Percentiles rank a stretch among this genome's conserved stretches.
Evolutionary conservation across 2,113 vertebrate genomes (phyloP).

Genomic region (Ceyx margarethae): DNA sequence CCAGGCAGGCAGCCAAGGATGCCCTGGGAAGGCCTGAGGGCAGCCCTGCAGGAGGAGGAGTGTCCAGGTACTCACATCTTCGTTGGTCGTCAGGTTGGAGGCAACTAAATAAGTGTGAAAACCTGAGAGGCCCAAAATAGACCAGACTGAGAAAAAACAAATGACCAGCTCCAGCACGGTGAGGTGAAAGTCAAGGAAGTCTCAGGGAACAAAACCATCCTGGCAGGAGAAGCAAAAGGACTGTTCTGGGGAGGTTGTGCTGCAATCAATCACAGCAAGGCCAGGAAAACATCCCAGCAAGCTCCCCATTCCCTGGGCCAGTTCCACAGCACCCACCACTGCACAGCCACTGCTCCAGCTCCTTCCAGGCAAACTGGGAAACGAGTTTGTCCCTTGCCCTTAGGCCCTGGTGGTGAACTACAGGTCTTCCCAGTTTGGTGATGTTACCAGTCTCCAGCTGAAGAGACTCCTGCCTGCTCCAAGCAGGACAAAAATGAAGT

Average conservation of each 20-base stretch:
- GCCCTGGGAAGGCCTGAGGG: not conserved
- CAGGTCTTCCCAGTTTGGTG: not conserved
- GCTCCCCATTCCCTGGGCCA: fast-evolving
- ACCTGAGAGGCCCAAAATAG: conserved; percentile 96
- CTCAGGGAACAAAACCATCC: not conserved
- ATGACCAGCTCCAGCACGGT: conserved; percentile 93
- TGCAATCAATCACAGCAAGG: not conserved
- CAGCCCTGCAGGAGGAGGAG: not conserved
- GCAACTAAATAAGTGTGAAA: conserved; percentile 97
- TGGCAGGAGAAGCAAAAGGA: not conserved
- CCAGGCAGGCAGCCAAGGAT: not conserved
- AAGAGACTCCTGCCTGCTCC: not conserved
- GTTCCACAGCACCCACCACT: not conserved
- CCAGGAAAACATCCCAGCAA: not conserved
- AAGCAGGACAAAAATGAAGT: not conserved
- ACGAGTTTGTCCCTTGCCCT: not conserved
- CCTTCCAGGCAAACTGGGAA: not conserved
- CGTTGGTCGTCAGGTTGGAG: conserved; percentile 96
- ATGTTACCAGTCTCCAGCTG: not conserved
- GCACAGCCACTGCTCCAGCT: not conserved
- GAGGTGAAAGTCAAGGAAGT: conserved; percentile 80
- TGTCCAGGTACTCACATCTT: conserved; percentile 86
- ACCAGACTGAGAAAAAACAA: conserved; percentile 98
- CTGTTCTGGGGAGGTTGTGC: not conserved
- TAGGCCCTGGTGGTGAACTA: not conserved